Evolutionary conservation across 2,888 invertebrate species (phyloP).

Genomic region (Argyresthia goedartella): DNA sequence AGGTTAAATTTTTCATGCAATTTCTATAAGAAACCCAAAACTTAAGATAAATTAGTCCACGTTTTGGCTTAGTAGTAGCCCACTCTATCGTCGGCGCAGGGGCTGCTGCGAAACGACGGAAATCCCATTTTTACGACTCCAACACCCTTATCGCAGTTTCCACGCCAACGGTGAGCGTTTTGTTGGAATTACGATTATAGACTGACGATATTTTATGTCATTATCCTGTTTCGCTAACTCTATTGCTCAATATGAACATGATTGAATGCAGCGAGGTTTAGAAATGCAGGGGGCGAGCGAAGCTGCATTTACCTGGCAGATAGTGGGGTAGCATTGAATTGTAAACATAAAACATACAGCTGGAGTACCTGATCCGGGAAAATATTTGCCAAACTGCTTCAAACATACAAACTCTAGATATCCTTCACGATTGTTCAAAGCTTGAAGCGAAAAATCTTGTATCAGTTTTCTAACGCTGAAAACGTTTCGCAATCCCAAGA

Average conservation of each 20-base stretch:
- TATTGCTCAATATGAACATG: not conserved
- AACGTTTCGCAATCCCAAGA: not conserved
- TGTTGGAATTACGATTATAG: constrained; percentile 12
- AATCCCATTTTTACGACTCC: constrained; percentile 40
- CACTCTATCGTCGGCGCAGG: no score
- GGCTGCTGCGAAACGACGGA: constrained; percentile 8
- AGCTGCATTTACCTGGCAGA: not conserved
- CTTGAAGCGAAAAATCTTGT: not conserved
- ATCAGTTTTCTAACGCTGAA: not conserved
- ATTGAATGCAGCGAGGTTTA: not conserved
- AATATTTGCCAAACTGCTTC: no score
- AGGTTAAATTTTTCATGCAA: no score
- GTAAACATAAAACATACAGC: not conserved
- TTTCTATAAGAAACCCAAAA: no score
- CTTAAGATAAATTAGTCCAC: not conserved
- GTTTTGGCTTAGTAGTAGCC: not conserved
- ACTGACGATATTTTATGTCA: not conserved
- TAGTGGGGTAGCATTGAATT: not conserved
- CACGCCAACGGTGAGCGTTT: constrained; percentile 29
- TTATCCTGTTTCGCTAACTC: not conserved
- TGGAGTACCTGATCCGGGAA: not conserved
- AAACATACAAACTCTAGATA: no score
- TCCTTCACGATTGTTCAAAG: not conserved
- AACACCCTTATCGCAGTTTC: constrained; percentile 57
- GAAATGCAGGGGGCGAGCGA: not conserved